Evolutionary conservation across 2,113 vertebrate species (phyloP), one percentile per base, ranked within the genome.

Genomic region (Bubo scandiacus): DNA sequence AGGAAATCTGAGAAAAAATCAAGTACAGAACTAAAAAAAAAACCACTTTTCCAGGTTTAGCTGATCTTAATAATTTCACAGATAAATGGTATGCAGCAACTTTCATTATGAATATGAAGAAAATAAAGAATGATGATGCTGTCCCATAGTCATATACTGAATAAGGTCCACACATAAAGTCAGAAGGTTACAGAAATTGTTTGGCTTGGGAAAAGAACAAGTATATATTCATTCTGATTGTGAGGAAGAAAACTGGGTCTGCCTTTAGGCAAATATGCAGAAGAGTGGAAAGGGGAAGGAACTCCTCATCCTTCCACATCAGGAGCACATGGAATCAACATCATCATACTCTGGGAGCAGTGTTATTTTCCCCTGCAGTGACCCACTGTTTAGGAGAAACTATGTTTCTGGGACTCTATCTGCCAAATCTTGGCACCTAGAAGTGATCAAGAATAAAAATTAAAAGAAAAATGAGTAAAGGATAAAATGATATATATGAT

Each of bases 311-410:
- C 9, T 88, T 65, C n/a, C 17, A 2, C 8, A 20, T 21, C 25
- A 78, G 10, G 20, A 71, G 4, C 12, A 38, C 9, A 21, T 17
- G 3, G 4, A 51, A 10, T 19, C 19, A 51, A 13, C 0, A 0
- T 9, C 12, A 23, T 80, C 26, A 16, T 12, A 16, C 15, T 54
- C 23, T 26, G 10, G 6, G 4, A 79, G 11, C 10, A 30, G 8
- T 36, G 26, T 5, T 47, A 9, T n/a, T 86, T 66, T 45, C 40
- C 17, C 8, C 34, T 54, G 11, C 9, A 82, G 6, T 73, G 40
- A 43, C 16, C 65, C 1, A 0, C 2, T 80, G 2, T 38, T 43
- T 22, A 38, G 7, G 17, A 71, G 10, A 45, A 94, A 40, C 6
- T 34, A 0, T 38, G 5, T 21, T 63, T 5, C n/a, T 51, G 29